Evolutionary conservation across 2,888 invertebrate genomes (phyloP).

Genomic region (Meta bourneti): DNA sequence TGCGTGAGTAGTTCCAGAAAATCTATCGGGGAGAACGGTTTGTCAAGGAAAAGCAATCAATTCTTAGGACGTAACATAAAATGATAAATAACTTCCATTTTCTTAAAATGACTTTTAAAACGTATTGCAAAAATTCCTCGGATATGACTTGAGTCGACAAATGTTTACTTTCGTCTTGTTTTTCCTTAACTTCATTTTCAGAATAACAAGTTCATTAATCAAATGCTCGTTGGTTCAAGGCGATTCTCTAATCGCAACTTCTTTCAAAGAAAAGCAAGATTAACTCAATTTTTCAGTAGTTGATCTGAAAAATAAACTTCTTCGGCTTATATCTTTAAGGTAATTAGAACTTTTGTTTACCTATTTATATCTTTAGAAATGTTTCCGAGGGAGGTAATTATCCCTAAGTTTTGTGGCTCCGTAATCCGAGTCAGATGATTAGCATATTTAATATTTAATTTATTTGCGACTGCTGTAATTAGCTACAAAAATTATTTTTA

Average conservation of each 20-base stretch:
- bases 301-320: background rate
- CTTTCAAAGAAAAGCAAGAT: background rate
- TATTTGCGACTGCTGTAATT: background rate
- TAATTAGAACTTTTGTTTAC: conserved; percentile 14
- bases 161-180: conserved; percentile 14
- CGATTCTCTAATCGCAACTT: background rate
- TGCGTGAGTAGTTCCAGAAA: too few species aligned
- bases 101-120: conserved; percentile 5
- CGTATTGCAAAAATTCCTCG: background rate
- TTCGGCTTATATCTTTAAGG: conserved; percentile 1
- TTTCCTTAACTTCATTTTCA: background rate
- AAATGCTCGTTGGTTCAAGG: conserved; percentile 1
- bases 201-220: conserved; percentile 17
- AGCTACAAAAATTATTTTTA: too few species aligned
- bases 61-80: background rate
- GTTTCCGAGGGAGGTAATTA: conserved; percentile 4
- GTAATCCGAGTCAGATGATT: background rate
- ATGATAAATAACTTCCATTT: conserved; percentile 34
- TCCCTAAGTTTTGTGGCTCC: background rate
- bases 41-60: conserved; percentile 22
- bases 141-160: conserved; percentile 15
- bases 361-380: background rate
- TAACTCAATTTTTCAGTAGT: background rate
- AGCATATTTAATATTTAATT: background rate
- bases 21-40: conserved; percentile 24